Conservation (phyloP, 2,888 invertebrate species). For the Stomorhina lunata region DNA sequence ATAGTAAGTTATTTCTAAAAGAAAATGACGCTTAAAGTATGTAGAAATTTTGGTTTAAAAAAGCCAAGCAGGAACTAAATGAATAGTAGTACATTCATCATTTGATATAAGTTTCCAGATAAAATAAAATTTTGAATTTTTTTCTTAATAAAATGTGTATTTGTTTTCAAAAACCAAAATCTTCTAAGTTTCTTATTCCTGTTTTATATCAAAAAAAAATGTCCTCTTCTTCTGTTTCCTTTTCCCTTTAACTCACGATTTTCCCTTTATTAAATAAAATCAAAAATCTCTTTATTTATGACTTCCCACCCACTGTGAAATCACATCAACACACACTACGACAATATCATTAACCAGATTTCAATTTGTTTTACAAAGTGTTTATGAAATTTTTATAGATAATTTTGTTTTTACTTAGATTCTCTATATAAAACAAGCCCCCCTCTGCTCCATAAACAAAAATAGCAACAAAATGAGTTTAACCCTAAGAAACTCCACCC, state of each 20-base stretch:
- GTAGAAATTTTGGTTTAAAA: too few relatives aligned
- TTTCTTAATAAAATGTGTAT: too few relatives aligned
- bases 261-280: neutral
- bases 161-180: too few relatives aligned
- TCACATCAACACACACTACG: too few relatives aligned
- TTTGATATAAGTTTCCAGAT: too few relatives aligned
- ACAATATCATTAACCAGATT: constrained; percentile 70
- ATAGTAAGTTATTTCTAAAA: neutral
- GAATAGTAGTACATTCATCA: too few relatives aligned
- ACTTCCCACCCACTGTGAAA: constrained; percentile 44
- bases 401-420: neutral
- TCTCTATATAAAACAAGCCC: neutral
- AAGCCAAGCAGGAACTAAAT: too few relatives aligned
- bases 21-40: neutral
- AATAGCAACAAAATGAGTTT: constrained; percentile 48
- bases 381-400: constrained; percentile 72
- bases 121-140: too few relatives aligned
- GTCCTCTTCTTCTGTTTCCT: neutral
- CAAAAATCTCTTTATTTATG: constrained; percentile 44
- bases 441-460: constrained; percentile 4
- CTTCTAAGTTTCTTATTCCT: too few relatives aligned
- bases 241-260: neutral
- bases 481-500: constrained; percentile 60
- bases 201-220: too few relatives aligned
- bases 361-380: constrained; percentile 78